These are phyloP conservation scores for Philaenus spumarius DNA, from an alignment of 1,140 invertebrate species.

Conservation along the genomic window DNA sequence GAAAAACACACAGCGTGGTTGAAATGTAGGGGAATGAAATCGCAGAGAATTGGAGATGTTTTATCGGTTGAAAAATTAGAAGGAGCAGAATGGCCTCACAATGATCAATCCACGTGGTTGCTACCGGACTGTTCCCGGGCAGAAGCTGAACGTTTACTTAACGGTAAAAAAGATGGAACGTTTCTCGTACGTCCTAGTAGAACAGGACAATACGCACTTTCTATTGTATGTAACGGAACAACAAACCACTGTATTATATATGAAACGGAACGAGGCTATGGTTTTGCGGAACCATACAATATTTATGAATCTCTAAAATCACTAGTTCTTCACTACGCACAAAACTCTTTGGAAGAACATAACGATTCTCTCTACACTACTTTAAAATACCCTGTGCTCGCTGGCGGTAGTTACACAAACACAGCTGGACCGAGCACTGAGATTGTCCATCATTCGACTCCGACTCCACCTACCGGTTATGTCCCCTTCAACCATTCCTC, in stretches of 20 bases:
- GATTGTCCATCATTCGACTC: no score
- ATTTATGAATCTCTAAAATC: constrained; percentile 77
- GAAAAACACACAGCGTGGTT: constrained; percentile 44
- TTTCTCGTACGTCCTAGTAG: constrained; percentile 80
- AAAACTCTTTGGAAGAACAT: constrained; percentile 89
- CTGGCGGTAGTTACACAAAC: background rate
- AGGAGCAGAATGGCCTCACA: constrained; percentile 46
- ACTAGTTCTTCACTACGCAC: constrained; percentile 86
- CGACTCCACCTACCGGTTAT: no score
- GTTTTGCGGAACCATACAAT: constrained; percentile 93
- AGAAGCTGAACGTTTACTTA: constrained; percentile 67
- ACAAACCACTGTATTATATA: constrained; percentile 92
- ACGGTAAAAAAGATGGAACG: constrained; percentile 72
- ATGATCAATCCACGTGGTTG: constrained; percentile 65
- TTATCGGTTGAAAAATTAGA: constrained; percentile 43
- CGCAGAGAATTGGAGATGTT: constrained; percentile 55
- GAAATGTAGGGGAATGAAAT: constrained; percentile 56
- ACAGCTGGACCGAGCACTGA: no score
- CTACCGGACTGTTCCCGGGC: constrained; percentile 61
- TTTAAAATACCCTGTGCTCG: constrained; percentile 60
- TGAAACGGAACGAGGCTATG: constrained; percentile 76
- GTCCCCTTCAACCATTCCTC: no score
- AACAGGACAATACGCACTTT: constrained; percentile 81
- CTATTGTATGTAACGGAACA: constrained; percentile 76
- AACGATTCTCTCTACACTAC: constrained; percentile 83